A percentile compares a stretch with the other conserved stretches of the same genome.
These are phyloP conservation scores for Ahaetulla prasina DNA, from an alignment of 2,113 vertebrate genomes.

Conservation along the genomic window DNA sequence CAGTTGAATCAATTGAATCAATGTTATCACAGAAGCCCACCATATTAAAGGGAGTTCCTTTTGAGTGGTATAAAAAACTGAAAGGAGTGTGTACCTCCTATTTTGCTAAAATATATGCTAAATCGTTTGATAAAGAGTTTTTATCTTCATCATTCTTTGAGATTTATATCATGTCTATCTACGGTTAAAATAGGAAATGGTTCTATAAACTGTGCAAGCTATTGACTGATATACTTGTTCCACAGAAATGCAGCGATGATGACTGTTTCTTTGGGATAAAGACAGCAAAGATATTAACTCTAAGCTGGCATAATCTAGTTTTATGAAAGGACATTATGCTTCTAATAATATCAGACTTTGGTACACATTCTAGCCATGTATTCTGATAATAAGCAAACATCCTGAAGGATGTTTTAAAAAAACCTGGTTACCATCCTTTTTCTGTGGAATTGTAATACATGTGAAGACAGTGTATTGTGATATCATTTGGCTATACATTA, in stretches of 20 bases:
- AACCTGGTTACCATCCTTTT: not conserved
- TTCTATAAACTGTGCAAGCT: not conserved
- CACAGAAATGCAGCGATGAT: not conserved
- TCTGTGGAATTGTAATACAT: not conserved
- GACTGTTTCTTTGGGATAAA: not conserved
- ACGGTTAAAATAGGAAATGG: not conserved
- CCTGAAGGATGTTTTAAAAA: not conserved
- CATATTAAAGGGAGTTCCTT: not conserved
- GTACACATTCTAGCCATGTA: not conserved
- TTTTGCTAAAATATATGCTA: not conserved
- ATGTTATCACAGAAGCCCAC: not conserved
- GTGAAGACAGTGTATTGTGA: not conserved
- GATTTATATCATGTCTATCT: not conserved
- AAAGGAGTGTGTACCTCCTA: not conserved
- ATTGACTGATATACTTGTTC: not conserved
- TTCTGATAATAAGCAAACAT: not conserved
- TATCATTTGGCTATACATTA: not conserved
- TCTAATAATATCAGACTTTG: not conserved
- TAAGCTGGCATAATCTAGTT: not conserved
- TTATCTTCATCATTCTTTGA: not conserved
- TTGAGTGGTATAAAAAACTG: not conserved
- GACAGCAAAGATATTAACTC: not conserved
- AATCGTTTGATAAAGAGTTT: not conserved
- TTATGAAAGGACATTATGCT: not conserved
- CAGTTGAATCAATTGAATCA: not conserved